A percentile compares a stretch with the other conserved stretches of the same genome.
phyloP scores from a whole-genome alignment of 2,113 vertebrate genomes.

The Salvator merianae region DNA sequence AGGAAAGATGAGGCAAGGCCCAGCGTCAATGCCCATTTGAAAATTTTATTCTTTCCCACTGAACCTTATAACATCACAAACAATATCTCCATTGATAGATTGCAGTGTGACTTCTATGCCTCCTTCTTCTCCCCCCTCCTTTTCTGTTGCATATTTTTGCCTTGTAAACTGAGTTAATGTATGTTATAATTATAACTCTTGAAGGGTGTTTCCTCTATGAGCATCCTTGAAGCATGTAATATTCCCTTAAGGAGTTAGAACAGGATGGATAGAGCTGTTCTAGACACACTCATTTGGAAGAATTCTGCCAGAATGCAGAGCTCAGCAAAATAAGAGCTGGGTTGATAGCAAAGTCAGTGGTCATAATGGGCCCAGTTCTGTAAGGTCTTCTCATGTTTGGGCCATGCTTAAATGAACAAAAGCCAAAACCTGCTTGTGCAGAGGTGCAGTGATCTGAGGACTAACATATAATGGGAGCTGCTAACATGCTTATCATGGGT shows the following conservation, averaged over 20 bases:
- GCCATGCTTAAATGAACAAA: background rate
- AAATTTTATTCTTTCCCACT: constrained; percentile 15
- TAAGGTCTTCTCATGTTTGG: background rate
- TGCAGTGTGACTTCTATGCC: constrained; percentile 12
- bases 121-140: background rate
- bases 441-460: background rate
- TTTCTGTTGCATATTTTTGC: background rate
- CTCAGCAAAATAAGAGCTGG: constrained; percentile 11
- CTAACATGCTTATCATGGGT: background rate
- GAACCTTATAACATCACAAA: constrained; percentile 12
- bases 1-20: constrained; percentile 17
- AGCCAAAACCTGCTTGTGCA: background rate
- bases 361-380: background rate
- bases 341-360: constrained; percentile 3
- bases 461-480: background rate
- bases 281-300: constrained; percentile 1
- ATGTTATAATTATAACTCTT: constrained; percentile 20
- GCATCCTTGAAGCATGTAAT: constrained; percentile 10
- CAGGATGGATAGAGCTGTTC: constrained; percentile 26
- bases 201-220: background rate
- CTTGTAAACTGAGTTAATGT: constrained; percentile 20
- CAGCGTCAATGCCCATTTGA: constrained; percentile 14
- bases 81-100: constrained; percentile 22
- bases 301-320: background rate
- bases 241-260: constrained; percentile 1